phyloP scores from a whole-genome alignment of 2,797 vertebrate species.

The Falco biarmicus region DNA sequence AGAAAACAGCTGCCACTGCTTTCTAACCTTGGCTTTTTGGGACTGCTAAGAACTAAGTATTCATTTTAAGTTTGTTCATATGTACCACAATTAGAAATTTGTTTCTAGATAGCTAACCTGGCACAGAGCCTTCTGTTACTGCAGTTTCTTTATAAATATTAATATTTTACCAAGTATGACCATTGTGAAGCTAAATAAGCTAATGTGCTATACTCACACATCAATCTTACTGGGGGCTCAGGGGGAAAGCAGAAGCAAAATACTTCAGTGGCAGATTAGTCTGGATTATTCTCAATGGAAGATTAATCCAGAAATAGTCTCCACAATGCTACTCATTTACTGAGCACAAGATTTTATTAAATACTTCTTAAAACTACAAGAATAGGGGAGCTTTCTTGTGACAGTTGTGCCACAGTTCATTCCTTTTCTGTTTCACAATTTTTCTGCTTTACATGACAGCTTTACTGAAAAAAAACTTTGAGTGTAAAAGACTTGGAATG shows the following conservation, averaged over 20 bases:
- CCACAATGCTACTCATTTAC: slow-evolving; percentile 13
- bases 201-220: neutral
- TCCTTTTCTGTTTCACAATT: neutral
- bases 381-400: neutral
- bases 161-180: neutral
- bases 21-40: neutral
- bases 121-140: neutral
- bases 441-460: neutral
- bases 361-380: neutral
- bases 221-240: neutral
- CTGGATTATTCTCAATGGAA: slow-evolving; percentile 38
- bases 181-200: neutral
- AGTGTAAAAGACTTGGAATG: neutral
- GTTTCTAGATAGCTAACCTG: neutral
- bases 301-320: slow-evolving; percentile 37
- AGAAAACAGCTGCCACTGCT: neutral
- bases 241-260: neutral
- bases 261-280: slow-evolving; percentile 3
- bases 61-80: neutral
- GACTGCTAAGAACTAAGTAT: neutral
- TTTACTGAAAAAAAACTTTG: neutral
- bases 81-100: neutral
- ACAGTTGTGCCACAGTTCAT: neutral
- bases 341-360: neutral
- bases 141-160: neutral